These are phyloP conservation scores for Crepidodera aurea DNA, from an alignment of 2,888 invertebrate genomes.

Conservation along the genomic window DNA sequence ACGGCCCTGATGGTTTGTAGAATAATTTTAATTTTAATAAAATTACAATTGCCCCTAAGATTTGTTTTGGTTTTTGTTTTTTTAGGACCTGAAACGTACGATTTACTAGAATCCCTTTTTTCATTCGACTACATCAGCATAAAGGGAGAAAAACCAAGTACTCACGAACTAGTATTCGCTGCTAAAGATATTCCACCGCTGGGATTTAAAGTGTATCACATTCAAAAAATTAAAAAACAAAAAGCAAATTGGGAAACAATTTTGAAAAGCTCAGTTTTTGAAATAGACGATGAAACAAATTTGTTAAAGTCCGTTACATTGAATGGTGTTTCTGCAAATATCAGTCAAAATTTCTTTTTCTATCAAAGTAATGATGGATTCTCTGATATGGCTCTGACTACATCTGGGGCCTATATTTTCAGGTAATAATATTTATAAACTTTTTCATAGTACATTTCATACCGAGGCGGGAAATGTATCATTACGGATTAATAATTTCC, in stretches of 20 bases:
- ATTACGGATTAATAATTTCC: too few species aligned
- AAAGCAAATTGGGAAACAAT: background rate
- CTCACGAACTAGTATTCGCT: constrained; percentile 74
- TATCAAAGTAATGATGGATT: constrained; percentile 75
- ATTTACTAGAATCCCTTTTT: constrained; percentile 38
- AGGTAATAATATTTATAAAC: too few species aligned
- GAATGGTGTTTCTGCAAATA: constrained; percentile 57
- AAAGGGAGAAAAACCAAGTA: constrained; percentile 30
- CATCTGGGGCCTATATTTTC: constrained; percentile 94
- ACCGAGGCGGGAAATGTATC: too few species aligned
- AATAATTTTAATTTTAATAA: background rate
- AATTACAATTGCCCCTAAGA: too few species aligned
- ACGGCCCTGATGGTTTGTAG: constrained; percentile 67
- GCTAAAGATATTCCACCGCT: constrained; percentile 71
- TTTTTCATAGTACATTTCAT: too few species aligned
- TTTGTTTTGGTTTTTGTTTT: too few species aligned
- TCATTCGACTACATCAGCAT: constrained; percentile 35
- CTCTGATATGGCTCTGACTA: constrained; percentile 69
- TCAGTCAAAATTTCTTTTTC: constrained; percentile 74
- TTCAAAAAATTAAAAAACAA: constrained; percentile 49
- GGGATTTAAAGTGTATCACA: constrained; percentile 71
- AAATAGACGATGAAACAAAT: constrained; percentile 66
- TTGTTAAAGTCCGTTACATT: constrained; percentile 64
- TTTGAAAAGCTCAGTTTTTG: constrained; percentile 54
- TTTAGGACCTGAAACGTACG: constrained; percentile 39